These are phyloP conservation scores for Danio aesculapii DNA, from an alignment of 2,797 vertebrate species.

Conservation along the genomic window DNA sequence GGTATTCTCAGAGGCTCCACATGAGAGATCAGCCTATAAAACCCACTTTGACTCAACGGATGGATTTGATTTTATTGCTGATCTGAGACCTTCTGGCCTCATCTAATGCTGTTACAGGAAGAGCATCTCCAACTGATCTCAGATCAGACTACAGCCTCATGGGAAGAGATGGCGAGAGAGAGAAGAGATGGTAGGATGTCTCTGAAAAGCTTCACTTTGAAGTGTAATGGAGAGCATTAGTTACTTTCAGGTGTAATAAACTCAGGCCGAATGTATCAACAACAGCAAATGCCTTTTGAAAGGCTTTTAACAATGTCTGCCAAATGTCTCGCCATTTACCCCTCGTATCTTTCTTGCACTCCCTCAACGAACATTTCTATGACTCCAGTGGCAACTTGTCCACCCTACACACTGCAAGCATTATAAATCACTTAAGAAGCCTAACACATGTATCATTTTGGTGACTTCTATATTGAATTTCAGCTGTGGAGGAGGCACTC, in stretches of 20 bases:
- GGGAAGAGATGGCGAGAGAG: slow-evolving; percentile 28
- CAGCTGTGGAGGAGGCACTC: slow-evolving; percentile 34
- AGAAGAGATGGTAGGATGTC: slow-evolving; percentile 25
- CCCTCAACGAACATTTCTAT: slow-evolving; percentile 18
- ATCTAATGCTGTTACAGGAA: slow-evolving; percentile 32
- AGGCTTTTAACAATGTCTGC: slow-evolving; percentile 60
- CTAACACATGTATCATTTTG: slow-evolving; percentile 34
- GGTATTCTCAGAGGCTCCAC: slow-evolving; percentile 28
- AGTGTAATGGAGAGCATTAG: slow-evolving; percentile 61
- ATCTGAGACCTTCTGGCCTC: slow-evolving; percentile 21
- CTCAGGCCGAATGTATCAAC: slow-evolving; percentile 57
- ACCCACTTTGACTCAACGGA: slow-evolving; percentile 43
- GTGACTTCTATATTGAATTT: slow-evolving; percentile 42
- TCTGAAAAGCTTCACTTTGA: slow-evolving; percentile 54
- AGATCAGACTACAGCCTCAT: slow-evolving; percentile 41
- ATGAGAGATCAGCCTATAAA: slow-evolving; percentile 39
- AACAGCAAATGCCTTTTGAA: slow-evolving; percentile 57
- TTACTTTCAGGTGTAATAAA: slow-evolving; percentile 61
- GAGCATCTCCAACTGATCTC: slow-evolving; percentile 43
- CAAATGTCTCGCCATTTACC: slow-evolving; percentile 25
- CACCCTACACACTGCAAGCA: slow-evolving; percentile 4
- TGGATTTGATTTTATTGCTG: slow-evolving; percentile 28
- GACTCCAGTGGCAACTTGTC: slow-evolving; percentile 44
- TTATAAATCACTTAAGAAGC: slow-evolving; percentile 20
- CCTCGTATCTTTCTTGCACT: slow-evolving; percentile 3